Evolutionary conservation across 2,797 vertebrate species (phyloP).

Genomic region (Trichosurus vulpecula): DNA sequence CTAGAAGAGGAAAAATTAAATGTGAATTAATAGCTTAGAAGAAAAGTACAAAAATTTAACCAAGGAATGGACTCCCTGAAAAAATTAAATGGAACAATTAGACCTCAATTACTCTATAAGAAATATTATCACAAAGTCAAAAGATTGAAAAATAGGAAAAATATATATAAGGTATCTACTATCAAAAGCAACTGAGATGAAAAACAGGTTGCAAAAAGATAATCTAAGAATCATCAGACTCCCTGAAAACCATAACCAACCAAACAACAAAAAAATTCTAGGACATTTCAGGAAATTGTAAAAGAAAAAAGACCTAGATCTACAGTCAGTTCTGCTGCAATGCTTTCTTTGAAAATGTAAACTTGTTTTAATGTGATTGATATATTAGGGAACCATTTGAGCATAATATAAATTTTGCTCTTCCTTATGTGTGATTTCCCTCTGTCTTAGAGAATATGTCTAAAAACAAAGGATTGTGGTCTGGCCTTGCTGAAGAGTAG

Average conservation of each 20-base stretch:
- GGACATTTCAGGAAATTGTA: neutral
- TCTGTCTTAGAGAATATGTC: neutral
- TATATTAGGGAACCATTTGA: neutral
- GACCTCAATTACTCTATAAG: neutral
- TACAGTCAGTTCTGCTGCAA: neutral
- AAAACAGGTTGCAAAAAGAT: neutral
- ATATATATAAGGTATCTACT: neutral
- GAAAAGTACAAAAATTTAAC: neutral
- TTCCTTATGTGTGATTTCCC: neutral
- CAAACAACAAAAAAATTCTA: neutral
- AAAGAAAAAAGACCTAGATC: neutral
- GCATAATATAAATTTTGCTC: neutral
- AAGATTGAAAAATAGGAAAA: neutral
- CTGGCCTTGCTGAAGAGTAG: neutral
- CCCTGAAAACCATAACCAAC: neutral
- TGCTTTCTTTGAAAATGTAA: neutral
- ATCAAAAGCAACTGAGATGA: neutral
- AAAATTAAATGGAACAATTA: neutral
- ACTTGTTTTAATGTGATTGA: neutral
- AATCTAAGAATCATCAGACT: neutral
- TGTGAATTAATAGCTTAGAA: neutral
- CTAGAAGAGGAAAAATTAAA: neutral
- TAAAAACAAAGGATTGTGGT: neutral
- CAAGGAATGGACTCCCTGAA: neutral
- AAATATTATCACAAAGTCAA: neutral